These are phyloP conservation scores for Merodon equestris DNA, from an alignment of 2,888 invertebrate genomes.

Conservation along the genomic window DNA sequence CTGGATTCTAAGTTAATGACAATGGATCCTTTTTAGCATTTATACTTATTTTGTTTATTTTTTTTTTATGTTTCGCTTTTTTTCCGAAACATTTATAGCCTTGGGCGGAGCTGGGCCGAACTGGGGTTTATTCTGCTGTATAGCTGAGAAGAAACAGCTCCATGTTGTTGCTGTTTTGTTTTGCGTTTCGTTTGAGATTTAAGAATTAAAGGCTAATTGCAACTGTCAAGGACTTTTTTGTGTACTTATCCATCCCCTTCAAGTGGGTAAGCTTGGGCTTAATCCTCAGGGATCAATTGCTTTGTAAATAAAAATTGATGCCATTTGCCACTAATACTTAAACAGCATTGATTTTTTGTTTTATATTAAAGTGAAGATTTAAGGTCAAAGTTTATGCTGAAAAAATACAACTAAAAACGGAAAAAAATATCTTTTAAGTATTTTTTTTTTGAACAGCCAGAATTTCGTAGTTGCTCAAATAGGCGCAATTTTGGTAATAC, in stretches of 20 bases:
- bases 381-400: too few species aligned
- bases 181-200: conserved; percentile 49
- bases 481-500: too few species aligned
- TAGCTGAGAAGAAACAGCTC: conserved; percentile 19
- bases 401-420: too few species aligned
- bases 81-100: conserved; percentile 34
- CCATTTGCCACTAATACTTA: too few species aligned
- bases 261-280: too few species aligned
- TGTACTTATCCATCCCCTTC: too few species aligned
- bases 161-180: conserved; percentile 19
- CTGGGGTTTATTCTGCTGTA: conserved; percentile 18
- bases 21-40: conserved; percentile 61
- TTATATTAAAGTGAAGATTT: too few species aligned
- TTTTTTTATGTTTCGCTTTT: not conserved
- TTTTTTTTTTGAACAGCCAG: too few species aligned
- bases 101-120: conserved; percentile 32
- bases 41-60: conserved; percentile 32
- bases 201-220: conserved; percentile 57
- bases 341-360: too few species aligned
- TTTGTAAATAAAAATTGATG: conserved; percentile 40
- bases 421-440: too few species aligned
- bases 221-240: too few species aligned
- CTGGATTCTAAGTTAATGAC: conserved; percentile 63
- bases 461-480: too few species aligned
- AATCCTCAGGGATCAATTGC: conserved; percentile 39